A percentile compares a stretch with the other conserved stretches of the same genome.
These are phyloP conservation scores for Lycia hirtaria DNA, from an alignment of 2,888 invertebrate genomes.

Conservation along the genomic window DNA sequence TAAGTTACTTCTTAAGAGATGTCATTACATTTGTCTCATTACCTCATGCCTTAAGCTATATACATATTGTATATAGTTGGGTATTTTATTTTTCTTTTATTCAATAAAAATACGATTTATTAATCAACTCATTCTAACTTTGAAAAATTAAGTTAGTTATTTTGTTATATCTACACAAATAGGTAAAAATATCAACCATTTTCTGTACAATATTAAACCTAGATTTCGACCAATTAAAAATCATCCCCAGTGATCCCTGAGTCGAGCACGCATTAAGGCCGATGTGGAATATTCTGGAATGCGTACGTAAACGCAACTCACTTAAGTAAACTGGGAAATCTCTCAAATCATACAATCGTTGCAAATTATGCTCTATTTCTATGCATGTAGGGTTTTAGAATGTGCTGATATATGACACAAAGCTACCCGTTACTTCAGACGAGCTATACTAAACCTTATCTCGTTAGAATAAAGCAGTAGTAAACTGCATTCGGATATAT, in stretches of 20 bases:
- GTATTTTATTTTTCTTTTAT: too few relatives aligned
- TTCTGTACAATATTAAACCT: not conserved
- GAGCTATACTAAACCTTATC: constrained; percentile 20
- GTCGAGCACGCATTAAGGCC: constrained; percentile 21
- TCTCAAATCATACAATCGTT: not conserved
- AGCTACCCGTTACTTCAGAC: not conserved
- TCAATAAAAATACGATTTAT: too few relatives aligned
- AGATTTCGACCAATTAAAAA: not conserved
- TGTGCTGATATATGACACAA: not conserved
- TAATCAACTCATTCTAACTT: too few relatives aligned
- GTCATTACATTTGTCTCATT: too few relatives aligned
- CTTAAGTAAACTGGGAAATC: constrained; percentile 30
- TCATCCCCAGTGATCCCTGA: not conserved
- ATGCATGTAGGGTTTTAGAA: not conserved
- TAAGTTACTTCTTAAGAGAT: too few relatives aligned
- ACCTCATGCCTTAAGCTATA: too few relatives aligned
- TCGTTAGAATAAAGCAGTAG: not conserved
- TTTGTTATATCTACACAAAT: too few relatives aligned
- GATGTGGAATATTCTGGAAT: constrained; percentile 51
- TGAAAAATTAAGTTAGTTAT: too few relatives aligned
- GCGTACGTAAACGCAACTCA: constrained; percentile 48
- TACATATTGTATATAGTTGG: too few relatives aligned
- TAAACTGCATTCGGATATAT: not conserved
- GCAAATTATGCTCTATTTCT: not conserved
- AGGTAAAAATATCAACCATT: too few relatives aligned